Conservation (phyloP, 2,113 vertebrate species). For the Bettongia penicillata region DNA sequence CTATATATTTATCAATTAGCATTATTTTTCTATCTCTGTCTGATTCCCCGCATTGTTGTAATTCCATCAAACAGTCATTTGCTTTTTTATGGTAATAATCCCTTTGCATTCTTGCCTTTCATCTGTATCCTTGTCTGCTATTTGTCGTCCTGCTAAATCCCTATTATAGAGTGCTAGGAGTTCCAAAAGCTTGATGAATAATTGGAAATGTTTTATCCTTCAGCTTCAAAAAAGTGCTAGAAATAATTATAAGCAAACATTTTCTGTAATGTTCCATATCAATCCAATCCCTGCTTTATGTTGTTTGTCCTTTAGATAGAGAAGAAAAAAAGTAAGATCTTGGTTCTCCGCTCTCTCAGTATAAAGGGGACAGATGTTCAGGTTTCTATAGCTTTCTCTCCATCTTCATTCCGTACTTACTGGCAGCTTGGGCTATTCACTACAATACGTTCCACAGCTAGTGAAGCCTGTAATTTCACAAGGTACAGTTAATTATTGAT, state of each 20-base stretch:
- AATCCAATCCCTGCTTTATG: conserved; percentile 77
- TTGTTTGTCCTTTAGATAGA: conserved; percentile 80
- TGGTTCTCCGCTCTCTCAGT: conserved; percentile 68
- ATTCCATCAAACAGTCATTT: conserved; percentile 85
- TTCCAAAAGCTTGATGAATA: conserved; percentile 86
- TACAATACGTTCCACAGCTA: conserved; percentile 50
- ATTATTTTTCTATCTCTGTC: conserved; percentile 81
- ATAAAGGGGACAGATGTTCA: conserved; percentile 67
- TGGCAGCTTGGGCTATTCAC: conserved; percentile 64
- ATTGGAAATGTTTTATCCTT: conserved; percentile 89
- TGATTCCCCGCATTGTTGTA: conserved; percentile 82
- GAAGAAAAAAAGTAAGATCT: conserved; percentile 64
- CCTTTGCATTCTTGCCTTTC: conserved; percentile 85
- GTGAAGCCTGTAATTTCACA: conserved; percentile 71
- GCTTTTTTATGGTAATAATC: conserved; percentile 87
- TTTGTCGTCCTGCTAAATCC: conserved; percentile 87
- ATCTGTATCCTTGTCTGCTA: conserved; percentile 84
- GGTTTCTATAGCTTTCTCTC: conserved; percentile 52
- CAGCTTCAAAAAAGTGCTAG: conserved; percentile 87
- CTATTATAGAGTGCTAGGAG: conserved; percentile 83
- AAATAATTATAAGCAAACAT: conserved; percentile 90
- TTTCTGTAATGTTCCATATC: conserved; percentile 82
- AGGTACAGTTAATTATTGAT: conserved; percentile 74
- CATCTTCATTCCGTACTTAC: conserved; percentile 63
- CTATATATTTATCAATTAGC: conserved; percentile 83